A percentile compares a stretch with the other conserved stretches of the same genome.
These are phyloP conservation scores for Drosophila elegans DNA, from an alignment of 1,140 invertebrate genomes.

Conservation along the genomic window DNA sequence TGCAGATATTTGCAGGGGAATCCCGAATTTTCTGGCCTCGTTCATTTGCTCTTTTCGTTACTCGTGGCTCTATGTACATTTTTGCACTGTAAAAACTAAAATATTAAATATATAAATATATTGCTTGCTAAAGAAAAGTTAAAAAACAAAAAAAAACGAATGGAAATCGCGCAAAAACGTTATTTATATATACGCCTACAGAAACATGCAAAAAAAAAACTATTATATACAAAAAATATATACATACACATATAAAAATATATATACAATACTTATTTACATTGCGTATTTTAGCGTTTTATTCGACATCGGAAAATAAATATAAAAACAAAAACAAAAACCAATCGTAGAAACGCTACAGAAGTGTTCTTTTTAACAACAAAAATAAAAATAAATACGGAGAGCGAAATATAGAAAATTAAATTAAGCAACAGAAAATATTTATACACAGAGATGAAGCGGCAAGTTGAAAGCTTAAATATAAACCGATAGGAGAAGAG, in stretches of 20 bases:
- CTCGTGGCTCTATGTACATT: slow-evolving; percentile 48
- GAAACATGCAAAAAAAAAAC: slow-evolving; percentile 47
- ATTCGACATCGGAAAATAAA: slow-evolving; percentile 54
- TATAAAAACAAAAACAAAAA: slow-evolving; percentile 22
- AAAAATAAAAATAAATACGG: slow-evolving; percentile 30
- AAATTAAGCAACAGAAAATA: slow-evolving; percentile 49
- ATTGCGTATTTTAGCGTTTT: slow-evolving; percentile 78
- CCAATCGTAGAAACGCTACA: slow-evolving; percentile 51
- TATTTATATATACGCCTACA: slow-evolving; percentile 72
- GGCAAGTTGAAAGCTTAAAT: slow-evolving; percentile 60
- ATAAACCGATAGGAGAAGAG: slow-evolving; percentile 5
- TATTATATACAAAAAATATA: slow-evolving; percentile 70
- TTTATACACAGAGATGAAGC: slow-evolving; percentile 63
- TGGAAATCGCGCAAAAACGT: slow-evolving; percentile 57
- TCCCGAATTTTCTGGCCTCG: slow-evolving; percentile 7
- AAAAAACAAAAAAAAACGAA: slow-evolving; percentile 16
- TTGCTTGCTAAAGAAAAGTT: slow-evolving; percentile 55
- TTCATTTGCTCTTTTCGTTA: slow-evolving; percentile 14
- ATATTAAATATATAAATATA: slow-evolving; percentile 40
- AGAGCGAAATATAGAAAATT: slow-evolving; percentile 27
- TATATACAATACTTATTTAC: slow-evolving; percentile 69
- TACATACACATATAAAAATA: slow-evolving; percentile 49
- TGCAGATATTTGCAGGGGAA: not conserved
- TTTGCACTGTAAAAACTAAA: slow-evolving; percentile 59
- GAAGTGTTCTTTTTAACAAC: slow-evolving; percentile 71